Evolutionary conservation across 2,888 invertebrate species (phyloP), one percentile per base, ranked within the genome.

Genomic region (Ochropacha duplaris): DNA sequence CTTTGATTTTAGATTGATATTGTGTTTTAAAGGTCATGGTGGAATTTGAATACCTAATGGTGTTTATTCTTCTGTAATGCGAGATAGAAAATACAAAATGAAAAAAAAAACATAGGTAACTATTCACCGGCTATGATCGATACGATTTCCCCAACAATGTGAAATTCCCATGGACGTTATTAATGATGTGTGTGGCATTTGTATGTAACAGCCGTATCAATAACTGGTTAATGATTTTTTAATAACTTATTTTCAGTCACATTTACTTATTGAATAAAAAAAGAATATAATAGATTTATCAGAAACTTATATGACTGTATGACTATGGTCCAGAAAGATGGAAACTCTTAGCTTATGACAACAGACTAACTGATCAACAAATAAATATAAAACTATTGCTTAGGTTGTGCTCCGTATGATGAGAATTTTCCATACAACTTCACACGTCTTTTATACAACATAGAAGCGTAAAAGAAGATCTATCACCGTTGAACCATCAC

Each of bases 401-500:
- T 4, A 34, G 14, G 34, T 34, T 12, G 5, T 34, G 14, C 14
- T 34, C 3, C 3, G 2, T 3, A 34, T 16, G 14, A 39, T 16
- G 4, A 1, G 6, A n/a, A 44, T 9, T 44, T 44, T 44, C 3
- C 16, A 44, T 19, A 2, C 44, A 44, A 36, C n/a, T 36, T 34
- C 14, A 34, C 6, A 31, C 31, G 34, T 14, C 14, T 34, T 1
- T 6, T 39, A 39, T 36, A 16, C 16, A 16, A 39, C 6, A 44
- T 44, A 11, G 19, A 44, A 22, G 31, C 19, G 49, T 31, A 57
- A 22, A 52, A 50, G 19, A n/a, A 22, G 22, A 24, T 52, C 24
- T 52, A 39, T 31, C 50, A 22, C 55, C 61, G 59, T 55, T 57
- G 58, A 61, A 57, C 52, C 49, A 19, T 44, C 44, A 44, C 44